These are phyloP conservation scores for Erythrolamprus reginae DNA, from an alignment of 2,113 vertebrate species.

Conservation along the genomic window DNA sequence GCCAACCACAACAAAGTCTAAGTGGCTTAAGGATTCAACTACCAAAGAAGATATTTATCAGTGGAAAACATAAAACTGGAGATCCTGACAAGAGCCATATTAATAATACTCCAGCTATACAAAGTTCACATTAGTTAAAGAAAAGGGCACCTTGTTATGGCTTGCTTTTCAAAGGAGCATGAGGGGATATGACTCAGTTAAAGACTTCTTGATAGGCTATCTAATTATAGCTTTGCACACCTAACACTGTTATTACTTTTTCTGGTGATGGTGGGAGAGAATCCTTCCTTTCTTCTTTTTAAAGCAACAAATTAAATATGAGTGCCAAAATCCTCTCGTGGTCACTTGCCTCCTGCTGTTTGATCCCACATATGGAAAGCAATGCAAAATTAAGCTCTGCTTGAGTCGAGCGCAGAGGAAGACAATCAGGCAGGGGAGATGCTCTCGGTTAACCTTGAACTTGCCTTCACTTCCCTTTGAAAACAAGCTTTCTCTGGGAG, in stretches of 20 bases:
- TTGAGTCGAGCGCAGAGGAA: slow-evolving; percentile 55
- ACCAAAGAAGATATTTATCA: slow-evolving; percentile 48
- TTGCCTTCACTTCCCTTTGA: slow-evolving; percentile 59
- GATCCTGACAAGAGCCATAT: slow-evolving; percentile 40
- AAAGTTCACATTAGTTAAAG: slow-evolving; percentile 17
- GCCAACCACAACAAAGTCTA: too few relatives aligned
- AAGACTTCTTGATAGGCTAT: neutral
- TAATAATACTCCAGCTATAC: slow-evolving; percentile 35
- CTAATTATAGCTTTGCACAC: slow-evolving; percentile 20
- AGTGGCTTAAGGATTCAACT: slow-evolving; percentile 12
- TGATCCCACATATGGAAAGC: slow-evolving; percentile 43
- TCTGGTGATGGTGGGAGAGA: neutral
- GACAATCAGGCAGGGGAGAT: slow-evolving; percentile 53
- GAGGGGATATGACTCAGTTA: neutral
- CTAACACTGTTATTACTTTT: neutral
- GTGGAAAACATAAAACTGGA: slow-evolving; percentile 46
- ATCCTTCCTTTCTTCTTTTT: neutral
- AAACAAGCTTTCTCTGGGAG: slow-evolving; percentile 62
- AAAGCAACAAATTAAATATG: slow-evolving; percentile 16
- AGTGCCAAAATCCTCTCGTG: slow-evolving; percentile 39
- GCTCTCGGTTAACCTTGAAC: slow-evolving; percentile 61
- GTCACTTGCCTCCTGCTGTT: slow-evolving; percentile 53
- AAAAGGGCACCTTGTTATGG: slow-evolving; percentile 24
- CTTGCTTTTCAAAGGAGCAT: neutral
- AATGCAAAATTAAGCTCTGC: slow-evolving; percentile 39